Base-by-base conservation (phyloP, 2,888 invertebrate species). In the Troides oblongomaculatus region DNA sequence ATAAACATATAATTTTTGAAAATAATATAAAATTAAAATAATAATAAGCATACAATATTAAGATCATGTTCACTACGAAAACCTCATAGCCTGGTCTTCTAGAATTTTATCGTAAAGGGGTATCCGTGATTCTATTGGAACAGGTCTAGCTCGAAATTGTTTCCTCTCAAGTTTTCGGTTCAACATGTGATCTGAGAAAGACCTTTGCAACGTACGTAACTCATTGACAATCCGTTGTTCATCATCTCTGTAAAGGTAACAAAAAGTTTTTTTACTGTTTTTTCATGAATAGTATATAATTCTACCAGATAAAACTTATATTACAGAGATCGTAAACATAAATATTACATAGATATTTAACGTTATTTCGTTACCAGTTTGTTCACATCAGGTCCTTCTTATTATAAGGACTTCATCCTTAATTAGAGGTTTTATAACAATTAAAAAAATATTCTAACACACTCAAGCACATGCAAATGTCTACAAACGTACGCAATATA, bases 71-170 rank as follows among this genome's bases (percentile, higher is more conserved):
- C 62, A 73, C 62, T 66, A 66, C 69, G 72, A 71, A 76, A 85
- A 95, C 96, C 95, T 94, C 90, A 94, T 94, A 80, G 96, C 95
- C 84, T 95, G 95, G 72, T 95, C 95, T 73, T 94, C 95, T 78
- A 96, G 88, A 72, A 96, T 94, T 89, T 95, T 95, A 78, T 96
- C 94, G 77, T 95, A 96, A 21, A 96, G 89, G 0, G 95, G 95
- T 71, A 96, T 94, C 76, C 95, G 93, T 0, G 96, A 95, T 75
- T 95, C 95, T 57, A 96, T 93, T 0, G 96, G 96, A 70, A 96
- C 93, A 3, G 95, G 94, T 77, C 94, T 93, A 1, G 94, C 94
- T 77, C 88, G 90, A 73, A 95, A 94, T 62, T 87, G 85, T 76
- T 92, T 93, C 77, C 93, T 91, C 71, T 93, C 91, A 10, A 86